Evolutionary conservation across 2,888 invertebrate species (phyloP).

Genomic region (Tryphoninae sp.): DNA sequence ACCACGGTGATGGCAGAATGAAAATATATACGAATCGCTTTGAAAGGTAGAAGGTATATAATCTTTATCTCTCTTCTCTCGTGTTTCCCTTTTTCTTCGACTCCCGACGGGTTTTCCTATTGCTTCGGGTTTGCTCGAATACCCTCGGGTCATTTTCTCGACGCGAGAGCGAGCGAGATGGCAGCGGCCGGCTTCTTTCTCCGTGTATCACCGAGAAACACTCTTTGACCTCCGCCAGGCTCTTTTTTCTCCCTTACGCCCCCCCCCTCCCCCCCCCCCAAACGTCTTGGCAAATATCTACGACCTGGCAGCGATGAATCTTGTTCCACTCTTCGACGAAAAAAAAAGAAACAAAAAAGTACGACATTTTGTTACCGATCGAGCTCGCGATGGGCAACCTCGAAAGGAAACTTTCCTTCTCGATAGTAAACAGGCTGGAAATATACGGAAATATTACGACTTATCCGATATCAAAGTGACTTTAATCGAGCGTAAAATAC

Average conservation of each 20-base stretch:
- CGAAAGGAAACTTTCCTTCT: neutral
- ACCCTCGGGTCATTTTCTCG: conserved; percentile 62
- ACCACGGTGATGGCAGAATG: conserved; percentile 55
- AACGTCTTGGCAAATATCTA: conserved; percentile 55
- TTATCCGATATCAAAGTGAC: conserved; percentile 11
- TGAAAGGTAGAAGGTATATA: conserved; percentile 41
- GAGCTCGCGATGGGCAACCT: neutral
- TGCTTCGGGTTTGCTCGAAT: conserved; percentile 53
- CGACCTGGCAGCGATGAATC: conserved; percentile 50
- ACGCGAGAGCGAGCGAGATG: conserved; percentile 11
- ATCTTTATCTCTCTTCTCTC: conserved; percentile 46
- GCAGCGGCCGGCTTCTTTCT: conserved; percentile 31
- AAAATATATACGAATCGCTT: conserved; percentile 63
- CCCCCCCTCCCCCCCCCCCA: neutral
- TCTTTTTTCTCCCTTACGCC: conserved; percentile 12
- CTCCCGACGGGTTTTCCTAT: conserved; percentile 43
- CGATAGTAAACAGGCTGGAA: neutral
- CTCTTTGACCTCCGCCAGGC: conserved; percentile 54
- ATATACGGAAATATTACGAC: conserved; percentile 8
- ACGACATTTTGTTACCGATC: conserved; percentile 32
- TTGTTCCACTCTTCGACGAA: conserved; percentile 15
- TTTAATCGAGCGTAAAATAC: conserved; percentile 12
- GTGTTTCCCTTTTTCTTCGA: conserved; percentile 38
- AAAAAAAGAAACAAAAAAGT: conserved; percentile 33
- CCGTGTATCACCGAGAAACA: conserved; percentile 48